Conservation (phyloP, 2,797 vertebrate species). For the Pagetopsis macropterus region DNA sequence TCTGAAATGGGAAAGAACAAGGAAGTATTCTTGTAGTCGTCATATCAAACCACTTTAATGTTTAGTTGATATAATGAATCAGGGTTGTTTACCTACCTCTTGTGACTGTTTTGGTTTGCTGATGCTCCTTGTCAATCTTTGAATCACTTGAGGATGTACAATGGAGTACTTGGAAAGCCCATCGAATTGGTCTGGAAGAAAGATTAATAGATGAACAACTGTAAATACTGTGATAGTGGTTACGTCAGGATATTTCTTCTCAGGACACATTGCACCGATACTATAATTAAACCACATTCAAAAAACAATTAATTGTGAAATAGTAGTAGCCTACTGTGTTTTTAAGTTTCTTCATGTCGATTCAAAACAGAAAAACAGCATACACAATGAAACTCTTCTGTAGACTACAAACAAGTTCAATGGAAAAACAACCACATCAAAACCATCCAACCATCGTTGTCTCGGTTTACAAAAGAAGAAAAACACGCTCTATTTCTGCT, state of each 20-base stretch:
- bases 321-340: neutral
- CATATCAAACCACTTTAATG: neutral
- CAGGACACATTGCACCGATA: neutral
- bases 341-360: fast-evolving
- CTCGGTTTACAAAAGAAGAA: neutral
- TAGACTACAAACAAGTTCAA: neutral
- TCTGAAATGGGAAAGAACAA: conserved; percentile 53
- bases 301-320: neutral
- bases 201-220: neutral
- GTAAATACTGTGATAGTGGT: neutral
- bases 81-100: conserved; percentile 47
- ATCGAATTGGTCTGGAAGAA: conserved; percentile 38
- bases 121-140: conserved; percentile 65
- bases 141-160: conserved; percentile 74
- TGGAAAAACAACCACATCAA: neutral
- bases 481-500: neutral
- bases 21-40: neutral
- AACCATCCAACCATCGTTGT: neutral
- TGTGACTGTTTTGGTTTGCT: conserved; percentile 14
- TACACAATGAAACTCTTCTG: neutral
- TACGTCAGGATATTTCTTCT: neutral
- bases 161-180: conserved; percentile 68
- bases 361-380: neutral
- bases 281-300: neutral
- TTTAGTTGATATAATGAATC: neutral